phyloP scores from a whole-genome alignment of 2,113 vertebrate genomes.

The Eidolon helvum region DNA sequence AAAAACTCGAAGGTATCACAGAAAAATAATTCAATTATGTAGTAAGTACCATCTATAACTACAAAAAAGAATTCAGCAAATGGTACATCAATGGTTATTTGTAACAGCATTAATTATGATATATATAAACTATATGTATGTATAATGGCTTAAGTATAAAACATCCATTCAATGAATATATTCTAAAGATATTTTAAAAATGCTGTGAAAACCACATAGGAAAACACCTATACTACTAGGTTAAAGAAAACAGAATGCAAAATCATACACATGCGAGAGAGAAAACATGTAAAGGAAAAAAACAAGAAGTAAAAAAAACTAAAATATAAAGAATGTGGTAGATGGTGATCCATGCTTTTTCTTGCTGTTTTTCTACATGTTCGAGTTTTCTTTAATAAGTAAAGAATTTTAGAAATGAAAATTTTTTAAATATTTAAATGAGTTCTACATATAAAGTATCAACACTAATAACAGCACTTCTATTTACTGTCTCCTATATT shows the following conservation, averaged over 20 bases:
- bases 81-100: background rate
- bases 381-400: conserved; percentile 13
- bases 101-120: background rate
- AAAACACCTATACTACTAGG: background rate
- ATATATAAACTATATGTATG: background rate
- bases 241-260: background rate
- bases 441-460: background rate
- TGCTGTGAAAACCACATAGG: background rate
- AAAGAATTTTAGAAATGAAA: background rate
- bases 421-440: background rate
- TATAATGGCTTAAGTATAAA: background rate
- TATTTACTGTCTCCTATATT: background rate
- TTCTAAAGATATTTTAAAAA: conserved; percentile 17
- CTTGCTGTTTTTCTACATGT: background rate
- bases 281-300: background rate
- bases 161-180: background rate
- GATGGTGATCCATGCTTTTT: background rate
- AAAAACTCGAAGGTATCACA: background rate
- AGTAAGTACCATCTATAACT: background rate
- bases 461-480: background rate
- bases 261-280: background rate
- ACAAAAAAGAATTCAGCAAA: background rate
- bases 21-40: conserved; percentile 4
- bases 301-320: background rate
- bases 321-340: background rate